Evolutionary conservation across 2,797 vertebrate genomes (phyloP), one percentile per base, ranked within the genome.

Genomic region (Columba guinea): DNA sequence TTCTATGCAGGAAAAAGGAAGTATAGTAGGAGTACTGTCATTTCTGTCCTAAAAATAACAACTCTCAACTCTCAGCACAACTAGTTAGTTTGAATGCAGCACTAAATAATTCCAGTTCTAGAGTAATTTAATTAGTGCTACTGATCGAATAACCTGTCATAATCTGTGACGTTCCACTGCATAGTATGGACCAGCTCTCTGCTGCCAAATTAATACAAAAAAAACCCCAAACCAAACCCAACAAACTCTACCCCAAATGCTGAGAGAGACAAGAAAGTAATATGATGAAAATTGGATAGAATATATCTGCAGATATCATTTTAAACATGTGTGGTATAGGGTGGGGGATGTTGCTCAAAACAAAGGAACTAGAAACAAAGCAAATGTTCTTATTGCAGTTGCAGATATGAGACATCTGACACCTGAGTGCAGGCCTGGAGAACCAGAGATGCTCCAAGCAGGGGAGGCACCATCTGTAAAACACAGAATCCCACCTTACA

Each of bases 321-420:
- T 76, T 56, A 81, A 70, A 41, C 26, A 24, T 39, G 12, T n/a
- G 3, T 34, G 20, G 10, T 41, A 35, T 10, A 35, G 27, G 9
- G 39, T 39, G 10, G 39, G 39, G 39, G 39, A 30, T 48, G 34
- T 28, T 35, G 39, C 60, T 10, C 59, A 20, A 80, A 74, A n/a
- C 13, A 59, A 65, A 60, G 39, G 49, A 84, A 68, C 5, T 23
- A 55, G 37, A 63, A 79, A 56, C 1, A 0, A 68, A 48, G 11
- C 2, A 71, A 70, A 28, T 32, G 24, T 17, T 55, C 2, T 23
- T 49, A 14, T 7, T 49, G 34, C 1, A 0, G 63, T 28, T 35
- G 32, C 9, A 46, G 28, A 28, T 49, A 44, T 16, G 52, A 53
- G 41, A 18, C 18, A 26, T 23, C 68, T 74, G 51, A 15, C 16